Conservation (phyloP, 2,888 invertebrate species). For the Coelinius sp. region DNA sequence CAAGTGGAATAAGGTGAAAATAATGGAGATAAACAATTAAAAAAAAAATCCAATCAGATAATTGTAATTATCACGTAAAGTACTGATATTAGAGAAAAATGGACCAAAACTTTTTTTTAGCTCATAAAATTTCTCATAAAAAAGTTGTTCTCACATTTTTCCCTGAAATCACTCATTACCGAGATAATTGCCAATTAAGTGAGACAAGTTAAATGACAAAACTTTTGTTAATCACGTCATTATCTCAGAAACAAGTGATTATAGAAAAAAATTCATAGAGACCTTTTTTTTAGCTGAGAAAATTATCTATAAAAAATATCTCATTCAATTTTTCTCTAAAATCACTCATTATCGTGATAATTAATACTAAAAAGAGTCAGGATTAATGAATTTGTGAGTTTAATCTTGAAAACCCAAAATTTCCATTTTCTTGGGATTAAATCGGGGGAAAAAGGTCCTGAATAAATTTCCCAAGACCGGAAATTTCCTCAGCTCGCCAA, state of each 20-base stretch:
- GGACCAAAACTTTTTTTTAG: too few species aligned
- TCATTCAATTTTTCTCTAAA: neutral
- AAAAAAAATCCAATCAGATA: neutral
- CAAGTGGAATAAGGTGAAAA: neutral
- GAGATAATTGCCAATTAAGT: too few species aligned
- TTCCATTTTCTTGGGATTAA: neutral
- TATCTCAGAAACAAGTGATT: too few species aligned
- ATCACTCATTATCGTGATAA: neutral
- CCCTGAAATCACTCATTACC: too few species aligned
- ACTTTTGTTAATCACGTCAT: too few species aligned
- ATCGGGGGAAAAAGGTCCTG: neutral
- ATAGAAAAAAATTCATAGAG: too few species aligned
- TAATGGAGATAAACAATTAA: too few species aligned
- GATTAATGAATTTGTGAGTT: neutral
- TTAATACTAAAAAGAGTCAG: neutral
- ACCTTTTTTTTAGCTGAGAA: neutral
- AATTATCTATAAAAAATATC: neutral
- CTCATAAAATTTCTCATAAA: too few species aligned
- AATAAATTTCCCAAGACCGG: neutral
- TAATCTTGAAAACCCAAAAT: neutral
- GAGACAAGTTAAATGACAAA: too few species aligned
- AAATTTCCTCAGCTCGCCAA: slow-evolving; percentile 12
- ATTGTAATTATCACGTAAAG: too few species aligned
- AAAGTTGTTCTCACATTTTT: too few species aligned
- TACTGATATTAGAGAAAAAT: too few species aligned